A percentile compares a stretch with the other conserved stretches of the same genome.
Conservation (phyloP, 2,113 vertebrate genomes). For the Labeo rohita region DNA sequence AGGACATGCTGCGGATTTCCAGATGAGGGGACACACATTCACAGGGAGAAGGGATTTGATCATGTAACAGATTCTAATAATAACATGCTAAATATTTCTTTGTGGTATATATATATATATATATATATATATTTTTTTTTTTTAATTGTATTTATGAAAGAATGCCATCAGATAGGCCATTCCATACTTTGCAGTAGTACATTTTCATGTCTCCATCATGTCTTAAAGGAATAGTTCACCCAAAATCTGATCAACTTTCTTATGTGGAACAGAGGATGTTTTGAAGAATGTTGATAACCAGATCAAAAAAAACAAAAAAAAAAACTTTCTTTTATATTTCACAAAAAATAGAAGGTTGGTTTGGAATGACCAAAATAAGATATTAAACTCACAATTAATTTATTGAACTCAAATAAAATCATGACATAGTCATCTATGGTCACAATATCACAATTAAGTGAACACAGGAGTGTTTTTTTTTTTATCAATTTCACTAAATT, state of each 20-base stretch:
- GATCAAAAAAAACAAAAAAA: too few species aligned
- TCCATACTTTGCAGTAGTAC: background rate
- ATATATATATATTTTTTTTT: too few species aligned
- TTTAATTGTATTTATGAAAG: too few species aligned
- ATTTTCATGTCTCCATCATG: background rate
- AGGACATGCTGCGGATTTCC: background rate
- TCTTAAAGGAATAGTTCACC: background rate
- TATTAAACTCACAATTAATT: background rate
- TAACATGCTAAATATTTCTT: background rate
- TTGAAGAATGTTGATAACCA: background rate
- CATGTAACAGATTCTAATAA: background rate
- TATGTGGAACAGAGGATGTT: background rate
- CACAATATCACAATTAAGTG: background rate
- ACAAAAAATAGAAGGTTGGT: too few species aligned
- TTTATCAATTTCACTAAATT: background rate
- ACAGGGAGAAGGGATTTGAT: background rate
- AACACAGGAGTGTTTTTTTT: background rate
- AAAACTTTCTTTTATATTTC: too few species aligned
- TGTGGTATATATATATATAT: too few species aligned
- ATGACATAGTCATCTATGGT: background rate
- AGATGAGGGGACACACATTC: background rate
- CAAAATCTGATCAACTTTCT: background rate
- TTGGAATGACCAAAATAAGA: too few species aligned
- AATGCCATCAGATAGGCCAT: background rate
- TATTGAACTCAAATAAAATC: too few species aligned